Evolutionary conservation across 2,888 invertebrate genomes (phyloP).

Genomic region (Cotesia congregata): DNA sequence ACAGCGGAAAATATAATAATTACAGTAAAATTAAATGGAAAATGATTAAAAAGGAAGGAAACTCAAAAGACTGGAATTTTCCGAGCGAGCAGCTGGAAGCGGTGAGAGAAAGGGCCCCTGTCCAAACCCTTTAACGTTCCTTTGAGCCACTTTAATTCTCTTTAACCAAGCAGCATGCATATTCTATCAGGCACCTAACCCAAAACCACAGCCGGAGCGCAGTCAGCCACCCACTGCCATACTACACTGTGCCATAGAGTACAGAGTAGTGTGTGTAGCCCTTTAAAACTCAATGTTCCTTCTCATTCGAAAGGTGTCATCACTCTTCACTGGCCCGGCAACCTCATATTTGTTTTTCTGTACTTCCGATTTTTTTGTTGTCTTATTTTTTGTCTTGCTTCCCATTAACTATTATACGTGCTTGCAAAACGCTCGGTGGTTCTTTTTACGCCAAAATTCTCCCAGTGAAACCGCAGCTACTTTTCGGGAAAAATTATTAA

Average conservation of each 20-base stretch:
- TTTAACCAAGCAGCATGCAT: conserved; percentile 62
- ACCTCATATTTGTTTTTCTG: conserved; percentile 13
- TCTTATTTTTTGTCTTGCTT: conserved; percentile 8
- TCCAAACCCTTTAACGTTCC: conserved; percentile 53
- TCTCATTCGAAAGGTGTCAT: not conserved
- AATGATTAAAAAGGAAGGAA: not conserved
- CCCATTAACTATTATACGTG: not conserved
- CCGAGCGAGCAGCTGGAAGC: conserved; percentile 15
- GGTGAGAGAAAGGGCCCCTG: conserved; percentile 32
- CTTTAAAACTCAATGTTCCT: conserved; percentile 27
- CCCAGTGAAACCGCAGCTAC: not conserved
- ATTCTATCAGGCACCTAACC: conserved; percentile 62
- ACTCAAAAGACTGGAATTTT: conserved; percentile 32
- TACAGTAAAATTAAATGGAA: not conserved
- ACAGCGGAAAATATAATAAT: not conserved
- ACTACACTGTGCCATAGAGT: conserved; percentile 47
- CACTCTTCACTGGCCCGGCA: not conserved
- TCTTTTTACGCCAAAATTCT: not conserved
- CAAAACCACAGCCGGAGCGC: conserved; percentile 58
- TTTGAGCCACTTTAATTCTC: conserved; percentile 61
- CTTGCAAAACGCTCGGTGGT: not conserved
- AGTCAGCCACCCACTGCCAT: conserved; percentile 57
- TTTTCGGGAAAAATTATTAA: conserved; percentile 22
- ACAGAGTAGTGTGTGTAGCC: conserved; percentile 34
- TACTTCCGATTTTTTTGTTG: conserved; percentile 20